Conservation (phyloP, 2,113 vertebrate genomes). For the Dromiciops gliroides region DNA sequence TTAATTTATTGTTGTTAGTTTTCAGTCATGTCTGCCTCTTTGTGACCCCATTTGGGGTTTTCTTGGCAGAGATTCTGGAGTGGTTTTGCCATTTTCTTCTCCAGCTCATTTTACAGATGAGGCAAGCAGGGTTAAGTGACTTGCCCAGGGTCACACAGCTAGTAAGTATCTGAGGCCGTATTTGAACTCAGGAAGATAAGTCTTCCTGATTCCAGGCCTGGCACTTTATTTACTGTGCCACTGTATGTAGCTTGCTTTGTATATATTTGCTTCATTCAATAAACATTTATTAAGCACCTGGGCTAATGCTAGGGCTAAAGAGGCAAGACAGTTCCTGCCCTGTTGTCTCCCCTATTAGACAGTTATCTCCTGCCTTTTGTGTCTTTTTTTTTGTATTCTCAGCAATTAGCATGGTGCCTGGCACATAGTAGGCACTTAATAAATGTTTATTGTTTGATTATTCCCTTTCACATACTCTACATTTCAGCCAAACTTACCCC, state of each 20-base stretch:
- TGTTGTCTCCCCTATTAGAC: background rate
- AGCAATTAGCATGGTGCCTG: background rate
- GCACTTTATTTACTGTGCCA: background rate
- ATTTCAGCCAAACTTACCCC: background rate
- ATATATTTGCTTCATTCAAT: background rate
- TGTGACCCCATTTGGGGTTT: no score
- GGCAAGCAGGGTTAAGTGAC: background rate
- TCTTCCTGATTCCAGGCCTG: background rate
- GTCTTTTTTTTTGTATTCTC: background rate
- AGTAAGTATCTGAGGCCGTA: background rate
- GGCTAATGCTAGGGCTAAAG: background rate
- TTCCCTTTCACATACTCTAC: background rate
- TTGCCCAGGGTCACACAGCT: background rate
- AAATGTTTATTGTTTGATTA: background rate
- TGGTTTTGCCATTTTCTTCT: background rate
- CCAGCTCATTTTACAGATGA: background rate
- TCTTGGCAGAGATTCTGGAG: no score
- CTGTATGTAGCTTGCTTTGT: background rate
- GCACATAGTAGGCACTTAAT: fast-evolving
- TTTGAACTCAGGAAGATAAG: background rate
- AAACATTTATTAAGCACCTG: background rate
- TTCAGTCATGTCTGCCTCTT: no score
- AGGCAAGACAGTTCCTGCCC: no score
- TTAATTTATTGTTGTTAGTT: no score
- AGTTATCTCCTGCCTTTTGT: background rate